Evolutionary conservation across 2,888 invertebrate species (phyloP).

Genomic region (Sminthurinus aureus): DNA sequence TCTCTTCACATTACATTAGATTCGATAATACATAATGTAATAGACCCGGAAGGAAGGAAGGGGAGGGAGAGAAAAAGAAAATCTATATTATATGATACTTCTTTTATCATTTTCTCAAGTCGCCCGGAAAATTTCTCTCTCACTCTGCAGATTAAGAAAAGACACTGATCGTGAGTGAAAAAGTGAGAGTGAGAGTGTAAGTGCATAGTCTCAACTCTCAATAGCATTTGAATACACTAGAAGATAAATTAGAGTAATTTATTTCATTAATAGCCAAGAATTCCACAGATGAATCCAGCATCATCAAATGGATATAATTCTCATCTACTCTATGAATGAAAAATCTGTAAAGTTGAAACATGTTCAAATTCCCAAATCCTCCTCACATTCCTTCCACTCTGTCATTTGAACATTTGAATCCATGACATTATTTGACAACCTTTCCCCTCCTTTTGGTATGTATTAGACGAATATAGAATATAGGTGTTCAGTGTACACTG

Average conservation of each 20-base stretch:
- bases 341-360: neutral
- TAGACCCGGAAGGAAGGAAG: constrained; percentile 10
- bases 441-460: neutral
- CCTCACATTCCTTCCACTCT: neutral
- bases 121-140: constrained; percentile 10
- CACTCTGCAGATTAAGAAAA: neutral
- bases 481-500: too few species aligned
- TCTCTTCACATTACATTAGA: too few species aligned
- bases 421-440: neutral
- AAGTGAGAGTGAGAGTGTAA: too few species aligned
- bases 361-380: neutral
- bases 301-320: neutral
- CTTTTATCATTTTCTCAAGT: constrained; percentile 21
- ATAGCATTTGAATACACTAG: neutral
- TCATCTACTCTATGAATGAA: neutral
- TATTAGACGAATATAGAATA: too few species aligned
- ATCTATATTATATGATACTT: constrained; percentile 1
- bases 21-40: neutral
- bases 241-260: constrained; percentile 26
- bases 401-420: neutral
- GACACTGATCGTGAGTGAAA: neutral
- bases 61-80: constrained; percentile 12
- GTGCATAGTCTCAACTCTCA: too few species aligned
- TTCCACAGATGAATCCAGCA: neutral
- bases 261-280: constrained; percentile 8